These are phyloP conservation scores for Amphipoea oculea DNA, from an alignment of 2,888 invertebrate species.

Conservation along the genomic window DNA sequence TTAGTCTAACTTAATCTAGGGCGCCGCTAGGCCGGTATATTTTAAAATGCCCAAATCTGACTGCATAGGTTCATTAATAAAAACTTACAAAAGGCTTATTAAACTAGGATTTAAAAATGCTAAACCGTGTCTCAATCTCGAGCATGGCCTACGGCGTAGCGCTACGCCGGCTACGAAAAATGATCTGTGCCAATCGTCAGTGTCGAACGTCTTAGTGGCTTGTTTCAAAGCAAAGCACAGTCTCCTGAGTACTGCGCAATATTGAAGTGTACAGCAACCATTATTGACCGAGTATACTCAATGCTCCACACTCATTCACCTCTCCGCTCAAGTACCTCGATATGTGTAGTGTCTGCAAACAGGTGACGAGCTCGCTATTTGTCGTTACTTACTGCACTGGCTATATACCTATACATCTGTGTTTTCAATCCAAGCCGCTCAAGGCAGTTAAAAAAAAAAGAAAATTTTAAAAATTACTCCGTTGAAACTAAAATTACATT, in stretches of 20 bases:
- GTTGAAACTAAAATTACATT: slow-evolving; percentile 2
- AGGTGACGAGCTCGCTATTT: slow-evolving; percentile 8
- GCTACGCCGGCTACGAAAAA: slow-evolving; percentile 32
- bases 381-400: background rate
- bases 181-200: too few relatives aligned
- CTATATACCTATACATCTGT: background rate
- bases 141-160: slow-evolving; percentile 39
- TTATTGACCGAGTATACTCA: slow-evolving; percentile 15
- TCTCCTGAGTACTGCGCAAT: background rate
- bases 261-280: slow-evolving; percentile 24
- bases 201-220: background rate
- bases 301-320: background rate
- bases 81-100: background rate
- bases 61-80: background rate
- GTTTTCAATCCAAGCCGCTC: background rate
- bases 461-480: background rate
- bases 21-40: slow-evolving; percentile 5
- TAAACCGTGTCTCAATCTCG: background rate
- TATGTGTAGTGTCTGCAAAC: slow-evolving; percentile 15
- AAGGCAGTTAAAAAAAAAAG: background rate
- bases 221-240: background rate
- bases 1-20: slow-evolving; percentile 6
- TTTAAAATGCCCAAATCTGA: background rate
- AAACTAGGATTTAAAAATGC: background rate
- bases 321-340: slow-evolving; percentile 7